Conservation (phyloP, 1,140 invertebrate species). For the Carposina sasakii region DNA sequence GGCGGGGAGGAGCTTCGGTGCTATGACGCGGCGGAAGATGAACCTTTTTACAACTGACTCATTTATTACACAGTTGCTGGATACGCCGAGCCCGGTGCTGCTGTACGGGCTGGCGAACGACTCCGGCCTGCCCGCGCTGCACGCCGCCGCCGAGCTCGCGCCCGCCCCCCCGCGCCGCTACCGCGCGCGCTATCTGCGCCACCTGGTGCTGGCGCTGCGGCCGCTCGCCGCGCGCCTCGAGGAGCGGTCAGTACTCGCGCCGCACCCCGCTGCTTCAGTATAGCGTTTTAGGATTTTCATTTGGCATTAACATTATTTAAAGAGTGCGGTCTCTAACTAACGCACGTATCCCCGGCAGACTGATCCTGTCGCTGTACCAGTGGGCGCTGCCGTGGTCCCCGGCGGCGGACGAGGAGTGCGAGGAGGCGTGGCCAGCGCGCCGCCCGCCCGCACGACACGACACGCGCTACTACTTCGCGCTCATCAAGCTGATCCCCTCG, state of each 20-base stretch:
- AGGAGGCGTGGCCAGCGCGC: conserved; percentile 84
- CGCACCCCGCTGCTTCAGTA: neutral
- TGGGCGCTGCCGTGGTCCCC: conserved; percentile 75
- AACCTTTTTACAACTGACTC: too few relatives aligned
- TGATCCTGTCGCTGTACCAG: conserved; percentile 86
- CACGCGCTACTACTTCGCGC: conserved; percentile 92
- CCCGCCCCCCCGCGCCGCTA: conserved; percentile 69
- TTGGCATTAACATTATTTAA: too few relatives aligned
- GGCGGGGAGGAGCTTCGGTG: too few relatives aligned
- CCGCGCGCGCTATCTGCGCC: conserved; percentile 75
- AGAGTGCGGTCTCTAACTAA: too few relatives aligned
- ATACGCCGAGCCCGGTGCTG: conserved; percentile 87
- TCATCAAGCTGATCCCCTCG: conserved; percentile 85
- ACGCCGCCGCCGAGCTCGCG: conserved; percentile 78
- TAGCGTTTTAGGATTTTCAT: too few relatives aligned
- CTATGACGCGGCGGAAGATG: too few relatives aligned
- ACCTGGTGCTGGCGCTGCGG: conserved; percentile 86
- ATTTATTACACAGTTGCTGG: conserved; percentile 82
- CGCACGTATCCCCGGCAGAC: too few relatives aligned
- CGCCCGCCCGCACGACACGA: conserved; percentile 85
- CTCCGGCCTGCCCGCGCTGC: conserved; percentile 74
- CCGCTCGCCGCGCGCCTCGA: conserved; percentile 88
- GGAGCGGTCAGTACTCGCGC: conserved; percentile 36
- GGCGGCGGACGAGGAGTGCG: conserved; percentile 69
- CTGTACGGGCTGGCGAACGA: conserved; percentile 79